These are phyloP conservation scores for Crocuta crocuta DNA, from an alignment of 2,113 vertebrate species.

Conservation along the genomic window DNA sequence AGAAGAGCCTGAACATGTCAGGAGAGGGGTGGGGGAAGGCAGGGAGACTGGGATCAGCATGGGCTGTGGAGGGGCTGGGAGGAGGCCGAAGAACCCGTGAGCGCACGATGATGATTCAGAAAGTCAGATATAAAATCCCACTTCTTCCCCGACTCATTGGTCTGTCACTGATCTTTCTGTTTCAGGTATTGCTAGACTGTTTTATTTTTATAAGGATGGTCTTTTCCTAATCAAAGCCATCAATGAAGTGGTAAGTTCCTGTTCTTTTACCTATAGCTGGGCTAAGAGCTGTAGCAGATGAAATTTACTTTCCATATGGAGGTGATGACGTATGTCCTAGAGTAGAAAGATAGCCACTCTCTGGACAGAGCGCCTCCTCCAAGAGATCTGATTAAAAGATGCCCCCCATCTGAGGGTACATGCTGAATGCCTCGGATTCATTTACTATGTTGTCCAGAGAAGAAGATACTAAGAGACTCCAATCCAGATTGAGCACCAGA, in stretches of 20 bases:
- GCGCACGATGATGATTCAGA: too few species aligned
- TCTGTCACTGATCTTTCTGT: constrained; percentile 52
- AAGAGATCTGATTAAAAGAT: not conserved
- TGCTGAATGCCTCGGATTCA: not conserved
- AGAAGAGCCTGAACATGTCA: not conserved
- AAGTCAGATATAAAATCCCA: not conserved
- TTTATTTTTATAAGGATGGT: constrained; percentile 85
- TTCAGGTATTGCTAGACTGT: constrained; percentile 90
- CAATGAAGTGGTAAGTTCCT: constrained; percentile 89
- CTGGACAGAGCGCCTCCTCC: not conserved
- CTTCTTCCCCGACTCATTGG: not conserved
- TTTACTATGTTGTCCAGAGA: not conserved
- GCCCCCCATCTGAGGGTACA: not conserved
- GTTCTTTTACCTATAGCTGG: not conserved
- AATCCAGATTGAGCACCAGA: not conserved
- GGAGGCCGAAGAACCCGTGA: too few species aligned
- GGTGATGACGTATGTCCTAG: not conserved
- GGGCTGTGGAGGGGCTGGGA: not conserved
- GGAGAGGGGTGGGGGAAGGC: not conserved
- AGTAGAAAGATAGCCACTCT: not conserved
- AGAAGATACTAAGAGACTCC: not conserved
- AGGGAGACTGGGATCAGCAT: not conserved
- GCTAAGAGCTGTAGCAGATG: not conserved
- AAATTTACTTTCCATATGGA: not conserved
- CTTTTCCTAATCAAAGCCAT: constrained; percentile 89